A percentile compares a stretch with the other conserved stretches of the same genome.
Evolutionary conservation across 2,888 invertebrate species (phyloP).

Genomic region (Limenitis arthemis): DNA sequence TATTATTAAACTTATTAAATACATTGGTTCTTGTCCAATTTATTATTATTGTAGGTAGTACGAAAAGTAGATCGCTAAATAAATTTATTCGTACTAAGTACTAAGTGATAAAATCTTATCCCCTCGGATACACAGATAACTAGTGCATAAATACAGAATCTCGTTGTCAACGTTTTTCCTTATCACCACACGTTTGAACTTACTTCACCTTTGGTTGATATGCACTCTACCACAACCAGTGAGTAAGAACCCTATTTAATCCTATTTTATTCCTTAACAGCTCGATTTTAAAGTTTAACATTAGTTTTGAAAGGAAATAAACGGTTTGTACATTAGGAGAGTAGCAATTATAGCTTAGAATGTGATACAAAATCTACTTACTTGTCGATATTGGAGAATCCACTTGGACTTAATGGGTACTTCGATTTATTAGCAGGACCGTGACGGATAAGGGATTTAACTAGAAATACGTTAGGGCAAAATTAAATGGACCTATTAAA

Average conservation of each 20-base stretch:
- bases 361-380: no score
- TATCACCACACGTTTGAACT: constrained; percentile 48
- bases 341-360: no score
- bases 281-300: background rate
- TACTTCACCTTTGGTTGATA: constrained; percentile 47
- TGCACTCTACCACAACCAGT: background rate
- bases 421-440: constrained; percentile 59
- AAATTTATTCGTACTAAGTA: background rate
- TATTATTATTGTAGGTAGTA: constrained; percentile 1
- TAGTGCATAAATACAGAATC: constrained; percentile 37
- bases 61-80: background rate
- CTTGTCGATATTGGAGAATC: no score
- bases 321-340: no score
- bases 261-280: constrained; percentile 1
- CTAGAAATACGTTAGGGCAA: constrained; percentile 44
- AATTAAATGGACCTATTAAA: constrained; percentile 39
- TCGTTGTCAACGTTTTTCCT: constrained; percentile 46
- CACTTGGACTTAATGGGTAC: no score
- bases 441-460: constrained; percentile 63
- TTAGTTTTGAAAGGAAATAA: no score
- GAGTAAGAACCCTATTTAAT: background rate
- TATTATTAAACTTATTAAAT: constrained; percentile 4
- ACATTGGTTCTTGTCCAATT: background rate
- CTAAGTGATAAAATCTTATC: constrained; percentile 23
- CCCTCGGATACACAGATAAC: constrained; percentile 40